Conservation (phyloP, 2,113 vertebrate genomes). For the Cyanoliseus patagonus region DNA sequence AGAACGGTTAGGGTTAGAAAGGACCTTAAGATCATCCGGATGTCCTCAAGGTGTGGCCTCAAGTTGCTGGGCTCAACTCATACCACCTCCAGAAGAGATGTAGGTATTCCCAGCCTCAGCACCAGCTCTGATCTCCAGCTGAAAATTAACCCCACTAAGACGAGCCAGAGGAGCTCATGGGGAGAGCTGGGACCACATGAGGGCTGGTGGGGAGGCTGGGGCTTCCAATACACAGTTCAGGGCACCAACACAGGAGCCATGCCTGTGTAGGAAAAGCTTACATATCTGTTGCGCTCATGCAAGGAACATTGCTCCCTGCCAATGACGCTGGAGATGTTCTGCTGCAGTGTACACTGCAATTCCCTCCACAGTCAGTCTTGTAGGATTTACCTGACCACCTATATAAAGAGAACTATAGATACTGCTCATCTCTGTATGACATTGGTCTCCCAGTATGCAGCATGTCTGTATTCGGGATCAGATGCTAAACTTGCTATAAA, state of each 20-base stretch:
- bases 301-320: not conserved
- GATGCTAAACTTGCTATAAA: not conserved
- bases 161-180: accelerated
- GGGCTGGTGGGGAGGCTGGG: not conserved
- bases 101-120: not conserved
- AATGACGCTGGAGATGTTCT: not conserved
- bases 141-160: not conserved
- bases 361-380: not conserved
- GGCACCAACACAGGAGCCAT: not conserved
- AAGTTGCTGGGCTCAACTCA: not conserved
- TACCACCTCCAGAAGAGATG: not conserved
- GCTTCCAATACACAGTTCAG: not conserved
- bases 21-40: not conserved
- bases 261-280: not conserved
- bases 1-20: not conserved
- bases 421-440: not conserved
- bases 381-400: not conserved
- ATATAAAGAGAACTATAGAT: not conserved
- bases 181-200: not conserved
- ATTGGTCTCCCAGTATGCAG: not conserved
- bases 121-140: not conserved
- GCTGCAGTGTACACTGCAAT: not conserved
- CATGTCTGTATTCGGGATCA: not conserved
- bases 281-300: not conserved
- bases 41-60: not conserved